Percentiles rank a stretch among this genome's conserved stretches.
Evolutionary conservation across 2,113 vertebrate species (phyloP).

Genomic region (Catharus minimus): DNA sequence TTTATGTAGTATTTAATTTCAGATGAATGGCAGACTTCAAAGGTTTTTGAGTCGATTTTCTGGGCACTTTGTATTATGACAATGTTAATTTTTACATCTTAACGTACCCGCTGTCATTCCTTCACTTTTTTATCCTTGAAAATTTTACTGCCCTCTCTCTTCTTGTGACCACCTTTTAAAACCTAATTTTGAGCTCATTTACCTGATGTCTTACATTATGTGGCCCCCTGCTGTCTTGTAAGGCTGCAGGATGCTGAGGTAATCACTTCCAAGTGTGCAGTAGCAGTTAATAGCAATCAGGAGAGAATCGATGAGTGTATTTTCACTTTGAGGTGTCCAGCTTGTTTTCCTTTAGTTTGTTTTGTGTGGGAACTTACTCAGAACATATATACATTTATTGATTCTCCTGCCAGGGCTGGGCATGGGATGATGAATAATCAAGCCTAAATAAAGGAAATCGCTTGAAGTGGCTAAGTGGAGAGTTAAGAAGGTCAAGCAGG

Average conservation of each 20-base stretch:
- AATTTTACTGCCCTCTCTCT: neutral
- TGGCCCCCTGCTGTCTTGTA: conserved; percentile 22
- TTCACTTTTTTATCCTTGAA: neutral
- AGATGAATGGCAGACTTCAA: neutral
- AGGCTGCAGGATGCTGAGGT: neutral
- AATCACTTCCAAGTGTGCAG: neutral
- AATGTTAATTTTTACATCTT: neutral
- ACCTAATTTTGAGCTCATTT: neutral
- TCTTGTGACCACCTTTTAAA: neutral
- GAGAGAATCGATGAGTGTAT: neutral
- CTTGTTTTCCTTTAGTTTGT: neutral
- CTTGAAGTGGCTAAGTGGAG: neutral
- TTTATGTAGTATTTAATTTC: neutral
- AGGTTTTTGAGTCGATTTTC: neutral
- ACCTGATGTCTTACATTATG: conserved; percentile 25
- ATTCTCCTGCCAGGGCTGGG: neutral
- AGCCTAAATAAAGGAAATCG: neutral
- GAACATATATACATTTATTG: neutral
- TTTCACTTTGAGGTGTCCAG: neutral
- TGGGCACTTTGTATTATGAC: neutral
- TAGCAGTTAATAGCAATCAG: neutral
- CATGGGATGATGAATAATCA: neutral
- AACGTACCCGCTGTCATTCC: neutral
- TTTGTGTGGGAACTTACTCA: neutral
- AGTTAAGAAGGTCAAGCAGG: neutral